phyloP scores from a whole-genome alignment of 2,888 invertebrate species.

The Lycia hirtaria region DNA sequence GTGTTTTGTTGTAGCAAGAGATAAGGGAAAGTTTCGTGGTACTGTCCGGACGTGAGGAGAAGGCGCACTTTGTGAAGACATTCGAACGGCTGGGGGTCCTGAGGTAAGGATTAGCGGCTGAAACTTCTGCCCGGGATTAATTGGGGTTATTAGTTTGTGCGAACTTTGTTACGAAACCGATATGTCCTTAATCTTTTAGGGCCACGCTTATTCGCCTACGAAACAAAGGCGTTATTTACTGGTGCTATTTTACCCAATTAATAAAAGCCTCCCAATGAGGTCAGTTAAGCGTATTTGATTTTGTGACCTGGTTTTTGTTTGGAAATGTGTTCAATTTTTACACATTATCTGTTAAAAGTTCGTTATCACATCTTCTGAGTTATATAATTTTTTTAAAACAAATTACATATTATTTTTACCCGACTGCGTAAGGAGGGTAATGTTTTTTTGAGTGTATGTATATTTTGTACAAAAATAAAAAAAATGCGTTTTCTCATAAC shows the following conservation, averaged over 20 bases:
- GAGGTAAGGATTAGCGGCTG: constrained; percentile 56
- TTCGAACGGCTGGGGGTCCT: constrained; percentile 70
- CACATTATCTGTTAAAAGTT: neutral
- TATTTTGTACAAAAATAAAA: too few species aligned
- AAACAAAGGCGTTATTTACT: constrained; percentile 4
- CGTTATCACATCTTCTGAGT: too few species aligned
- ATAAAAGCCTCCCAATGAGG: neutral
- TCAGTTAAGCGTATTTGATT: neutral
- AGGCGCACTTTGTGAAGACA: constrained; percentile 54
- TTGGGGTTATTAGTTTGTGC: constrained; percentile 30
- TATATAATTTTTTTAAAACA: too few species aligned
- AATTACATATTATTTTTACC: too few species aligned
- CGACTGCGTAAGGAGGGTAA: too few species aligned
- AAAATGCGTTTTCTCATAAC: too few species aligned
- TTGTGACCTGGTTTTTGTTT: neutral
- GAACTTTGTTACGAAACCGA: constrained; percentile 31
- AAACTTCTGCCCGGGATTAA: constrained; percentile 29
- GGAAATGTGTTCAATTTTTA: neutral
- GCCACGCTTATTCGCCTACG: constrained; percentile 14
- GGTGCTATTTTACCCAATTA: neutral
- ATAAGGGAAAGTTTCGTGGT: constrained; percentile 78
- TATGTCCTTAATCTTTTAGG: constrained; percentile 34
- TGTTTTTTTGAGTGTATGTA: too few species aligned
- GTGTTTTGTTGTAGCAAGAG: constrained; percentile 71
- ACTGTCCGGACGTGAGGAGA: constrained; percentile 54